Evolutionary conservation across 2,797 vertebrate genomes (phyloP), one percentile per base, ranked within the genome.

Genomic region (Pseudomugil gertrudae): DNA sequence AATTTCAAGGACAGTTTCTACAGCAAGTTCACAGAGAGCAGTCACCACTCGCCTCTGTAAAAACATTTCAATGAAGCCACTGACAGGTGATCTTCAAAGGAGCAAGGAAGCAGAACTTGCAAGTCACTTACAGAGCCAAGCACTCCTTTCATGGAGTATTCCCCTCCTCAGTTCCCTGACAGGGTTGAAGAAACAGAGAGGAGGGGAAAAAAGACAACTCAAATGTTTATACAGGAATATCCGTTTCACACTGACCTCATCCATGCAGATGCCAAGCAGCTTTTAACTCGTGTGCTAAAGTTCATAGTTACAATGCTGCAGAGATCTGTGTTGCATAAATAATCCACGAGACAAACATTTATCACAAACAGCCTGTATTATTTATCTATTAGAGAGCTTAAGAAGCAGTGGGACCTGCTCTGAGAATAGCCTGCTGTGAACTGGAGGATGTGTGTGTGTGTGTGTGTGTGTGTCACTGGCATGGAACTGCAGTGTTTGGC

Each of bases 1-100:
- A 63, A 81, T 84, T 84, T 87, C 80, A 90, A 83, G 84, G 78
- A 84, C 77, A 70, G 67, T 74, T 79, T 83, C 79, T 71, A 68
- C 50, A 33, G 76, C 19, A 63, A 65, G 80, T 80, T 82, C 81
- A 79, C 63, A 33, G 51, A 62, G 45, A 80, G 80, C 73, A 51
- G 74, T 54, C 69, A 35, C 63, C 4, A 54, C 83, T 79, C 30
- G 66, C 57, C 80, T 85, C 82, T 86, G 83, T 80, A 55, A 86
- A 87, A 90, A 88, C 84, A 84, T 85, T 87, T 89, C 83, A 87
- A 90, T 83, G 82, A 83, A 81, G 79, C 78, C 72, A 81, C 85
- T 89, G 89, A 90, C 85, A 89, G 85, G 83, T 88, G 83, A 79
- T 83, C 73, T 85, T 87, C 72, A 87, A 83, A 86, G 85, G 81